These are phyloP conservation scores for Lepisosteus oculatus DNA, from an alignment of 2,113 vertebrate species.

Conservation along the genomic window DNA sequence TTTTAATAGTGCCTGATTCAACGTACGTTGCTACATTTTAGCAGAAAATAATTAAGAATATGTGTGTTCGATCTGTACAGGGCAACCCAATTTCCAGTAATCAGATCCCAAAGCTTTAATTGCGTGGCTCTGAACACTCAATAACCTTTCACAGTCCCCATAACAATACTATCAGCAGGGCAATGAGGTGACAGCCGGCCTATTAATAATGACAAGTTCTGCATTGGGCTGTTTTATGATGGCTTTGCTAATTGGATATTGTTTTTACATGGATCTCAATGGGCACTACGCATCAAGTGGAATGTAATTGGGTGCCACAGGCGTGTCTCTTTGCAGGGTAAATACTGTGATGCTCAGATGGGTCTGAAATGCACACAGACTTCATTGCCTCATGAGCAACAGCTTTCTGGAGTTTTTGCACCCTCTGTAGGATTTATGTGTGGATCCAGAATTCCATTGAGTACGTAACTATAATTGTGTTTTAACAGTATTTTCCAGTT, in stretches of 20 bases:
- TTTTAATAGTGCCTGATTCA: too few species aligned
- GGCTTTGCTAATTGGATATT: neutral
- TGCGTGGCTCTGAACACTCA: slow-evolving; percentile 47
- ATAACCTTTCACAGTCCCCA: slow-evolving; percentile 54
- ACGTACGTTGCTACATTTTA: too few species aligned
- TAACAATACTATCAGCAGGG: slow-evolving; percentile 58
- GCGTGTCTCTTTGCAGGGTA: too few species aligned
- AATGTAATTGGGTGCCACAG: neutral
- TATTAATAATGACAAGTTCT: slow-evolving; percentile 64
- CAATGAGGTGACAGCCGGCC: slow-evolving; percentile 52
- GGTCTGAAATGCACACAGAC: too few species aligned
- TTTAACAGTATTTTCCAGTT: too few species aligned
- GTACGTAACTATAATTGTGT: too few species aligned
- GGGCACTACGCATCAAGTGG: neutral
- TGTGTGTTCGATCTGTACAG: neutral
- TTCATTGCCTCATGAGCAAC: too few species aligned
- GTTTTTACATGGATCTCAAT: neutral
- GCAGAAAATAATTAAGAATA: too few species aligned
- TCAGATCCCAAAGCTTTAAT: slow-evolving; percentile 54
- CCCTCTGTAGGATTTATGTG: too few species aligned
- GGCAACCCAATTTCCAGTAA: slow-evolving; percentile 25
- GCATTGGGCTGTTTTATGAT: slow-evolving; percentile 25
- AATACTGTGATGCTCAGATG: too few species aligned
- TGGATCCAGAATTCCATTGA: too few species aligned
- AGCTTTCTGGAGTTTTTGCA: too few species aligned